Evolutionary conservation across 2,888 invertebrate species (phyloP).

Genomic region (Poecilobothrus nobilitatus): DNA sequence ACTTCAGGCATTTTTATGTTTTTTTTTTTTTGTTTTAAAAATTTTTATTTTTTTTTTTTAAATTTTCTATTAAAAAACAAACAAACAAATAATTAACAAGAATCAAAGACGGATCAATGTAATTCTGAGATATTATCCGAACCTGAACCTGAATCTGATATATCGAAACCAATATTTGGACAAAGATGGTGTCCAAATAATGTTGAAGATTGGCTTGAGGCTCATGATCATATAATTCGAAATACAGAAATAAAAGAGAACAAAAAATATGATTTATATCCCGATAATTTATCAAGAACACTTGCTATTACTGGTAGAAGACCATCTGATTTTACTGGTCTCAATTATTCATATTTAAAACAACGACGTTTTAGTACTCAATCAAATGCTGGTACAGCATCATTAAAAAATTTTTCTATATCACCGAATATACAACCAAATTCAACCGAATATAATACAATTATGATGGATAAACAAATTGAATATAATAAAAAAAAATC

Average conservation of each 20-base stretch:
- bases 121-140: slow-evolving; percentile 10
- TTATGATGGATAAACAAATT: not conserved
- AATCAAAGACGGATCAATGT: slow-evolving; percentile 19
- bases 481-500: not conserved
- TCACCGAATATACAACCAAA: not conserved
- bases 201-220: slow-evolving; percentile 42
- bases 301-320: not conserved
- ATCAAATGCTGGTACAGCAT: not conserved
- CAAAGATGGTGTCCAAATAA: slow-evolving; percentile 41
- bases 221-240: slow-evolving; percentile 36
- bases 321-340: not conserved
- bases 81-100: slow-evolving; percentile 21
- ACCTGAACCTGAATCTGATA: slow-evolving; percentile 28
- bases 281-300: not conserved
- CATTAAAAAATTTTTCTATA: not conserved
- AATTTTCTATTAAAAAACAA: not conserved
- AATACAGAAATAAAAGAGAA: slow-evolving; percentile 17
- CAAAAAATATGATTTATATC: not conserved
- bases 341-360: not conserved
- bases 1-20: not conserved
- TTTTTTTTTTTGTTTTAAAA: not conserved
- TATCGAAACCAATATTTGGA: slow-evolving; percentile 36
- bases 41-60: not conserved
- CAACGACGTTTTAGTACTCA: not conserved
- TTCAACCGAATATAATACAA: not conserved